Percentiles rank a stretch among this genome's conserved stretches.
phyloP scores from a whole-genome alignment of 1,140 invertebrate species.

The Maconellicoccus hirsutus region DNA sequence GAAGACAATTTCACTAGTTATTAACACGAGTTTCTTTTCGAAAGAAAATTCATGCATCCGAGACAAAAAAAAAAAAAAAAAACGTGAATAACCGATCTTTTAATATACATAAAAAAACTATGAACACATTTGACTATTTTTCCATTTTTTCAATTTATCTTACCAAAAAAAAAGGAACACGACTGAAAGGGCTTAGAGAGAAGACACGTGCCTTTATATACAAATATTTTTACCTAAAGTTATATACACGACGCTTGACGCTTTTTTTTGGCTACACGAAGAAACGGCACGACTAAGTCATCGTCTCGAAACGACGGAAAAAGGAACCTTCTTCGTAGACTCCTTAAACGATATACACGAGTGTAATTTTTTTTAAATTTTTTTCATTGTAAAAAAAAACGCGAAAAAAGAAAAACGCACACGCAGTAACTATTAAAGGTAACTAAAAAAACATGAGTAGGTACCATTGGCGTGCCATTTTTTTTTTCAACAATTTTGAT shows the following conservation, averaged over 20 bases:
- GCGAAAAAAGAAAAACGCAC: not conserved
- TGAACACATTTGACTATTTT: not conserved
- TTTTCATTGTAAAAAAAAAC: not conserved
- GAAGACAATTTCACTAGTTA: slow-evolving; percentile 18
- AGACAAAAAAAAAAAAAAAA: not conserved
- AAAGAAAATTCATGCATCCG: too few relatives aligned
- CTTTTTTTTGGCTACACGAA: too few relatives aligned
- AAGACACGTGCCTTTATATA: too few relatives aligned
- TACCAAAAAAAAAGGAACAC: too few relatives aligned
- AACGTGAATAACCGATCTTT: not conserved
- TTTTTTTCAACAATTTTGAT: not conserved
- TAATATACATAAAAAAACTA: not conserved
- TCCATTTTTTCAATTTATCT: not conserved
- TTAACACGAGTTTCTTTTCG: not conserved
- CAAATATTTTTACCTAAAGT: too few relatives aligned
- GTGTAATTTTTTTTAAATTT: too few relatives aligned
- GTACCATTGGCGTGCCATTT: not conserved
- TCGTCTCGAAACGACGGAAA: too few relatives aligned
- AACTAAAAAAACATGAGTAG: slow-evolving; percentile 9
- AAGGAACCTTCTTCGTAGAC: too few relatives aligned
- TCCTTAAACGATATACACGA: too few relatives aligned
- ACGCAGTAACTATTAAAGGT: slow-evolving; percentile 17
- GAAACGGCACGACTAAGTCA: too few relatives aligned
- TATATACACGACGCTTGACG: too few relatives aligned
- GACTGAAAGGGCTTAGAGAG: too few relatives aligned